These are phyloP conservation scores for Ischnura elegans DNA, from an alignment of 2,888 invertebrate species.

Conservation along the genomic window DNA sequence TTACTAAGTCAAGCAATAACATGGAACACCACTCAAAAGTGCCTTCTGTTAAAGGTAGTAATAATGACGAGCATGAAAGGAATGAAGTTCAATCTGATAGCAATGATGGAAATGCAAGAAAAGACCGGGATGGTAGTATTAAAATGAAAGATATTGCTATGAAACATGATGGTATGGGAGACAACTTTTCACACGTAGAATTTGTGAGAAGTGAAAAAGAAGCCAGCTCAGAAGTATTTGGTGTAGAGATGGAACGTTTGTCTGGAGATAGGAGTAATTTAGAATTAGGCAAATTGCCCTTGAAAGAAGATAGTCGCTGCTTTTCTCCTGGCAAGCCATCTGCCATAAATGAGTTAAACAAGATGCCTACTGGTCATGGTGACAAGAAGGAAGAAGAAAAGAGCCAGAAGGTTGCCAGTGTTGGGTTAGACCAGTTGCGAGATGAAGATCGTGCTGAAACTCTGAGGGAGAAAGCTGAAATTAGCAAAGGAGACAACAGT, in stretches of 20 bases:
- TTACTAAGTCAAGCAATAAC: not conserved
- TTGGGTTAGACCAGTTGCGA: conserved; percentile 49
- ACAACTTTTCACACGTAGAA: not conserved
- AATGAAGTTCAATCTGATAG: not conserved
- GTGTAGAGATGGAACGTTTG: not conserved
- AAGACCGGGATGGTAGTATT: not conserved
- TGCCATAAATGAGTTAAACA: not conserved
- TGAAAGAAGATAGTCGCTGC: not conserved
- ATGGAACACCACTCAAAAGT: not conserved
- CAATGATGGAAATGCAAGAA: not conserved
- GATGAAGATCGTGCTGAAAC: conserved; percentile 75
- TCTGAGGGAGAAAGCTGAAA: conserved; percentile 72
- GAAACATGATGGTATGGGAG: not conserved
- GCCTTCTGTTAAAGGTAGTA: not conserved
- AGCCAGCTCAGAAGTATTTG: not conserved
- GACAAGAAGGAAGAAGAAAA: conserved; percentile 72
- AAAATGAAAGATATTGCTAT: not conserved
- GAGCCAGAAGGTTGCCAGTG: conserved; percentile 76
- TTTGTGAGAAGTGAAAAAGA: not conserved
- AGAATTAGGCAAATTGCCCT: not conserved
- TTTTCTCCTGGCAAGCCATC: not conserved
- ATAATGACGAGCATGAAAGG: not conserved
- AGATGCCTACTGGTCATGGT: not conserved
- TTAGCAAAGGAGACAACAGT: conserved; percentile 68
- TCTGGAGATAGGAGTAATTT: not conserved